Base-by-base conservation (phyloP, 2,888 invertebrate species). In the Ommatoiulus sabulosus region DNA sequence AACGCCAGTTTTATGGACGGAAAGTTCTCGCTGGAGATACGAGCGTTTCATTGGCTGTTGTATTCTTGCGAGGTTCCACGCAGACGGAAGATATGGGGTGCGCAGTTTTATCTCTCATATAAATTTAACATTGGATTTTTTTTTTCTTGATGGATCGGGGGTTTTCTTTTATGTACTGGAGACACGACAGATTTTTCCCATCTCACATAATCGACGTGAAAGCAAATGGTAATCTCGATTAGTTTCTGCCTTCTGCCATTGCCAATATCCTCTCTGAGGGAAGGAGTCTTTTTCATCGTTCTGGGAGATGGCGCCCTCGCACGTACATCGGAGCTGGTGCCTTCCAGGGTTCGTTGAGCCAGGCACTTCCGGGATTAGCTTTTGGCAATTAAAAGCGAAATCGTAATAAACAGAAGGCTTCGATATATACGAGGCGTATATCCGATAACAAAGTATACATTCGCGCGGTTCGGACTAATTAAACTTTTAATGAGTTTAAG, bases 221-320 rank as follows among this genome's bases (percentile, higher is more conserved):
- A 63, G 63, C 63, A 63, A 63, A 63, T 63, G 63, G n/a, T 63
- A 63, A 63, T 63, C 63, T n/a, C 63, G 63, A 63, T 63, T n/a
- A 63, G 63, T 63, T 63, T 52, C 17, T 63, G 63, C 7, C 63
- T 17, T 63, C 63, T n/a, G 17, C 63, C 63, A 63, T 63, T 63
- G 63, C 63, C n/a, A 20, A n/a, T 20, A 35, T 35, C 35, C 35
- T 35, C 35, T 35, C 35, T 35, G 17, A 5, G 10, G 57, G 57
- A 15, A 57, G 63, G 63, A 63, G 63, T 46, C n/a, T n/a, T n/a
- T n/a, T 35, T 2, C 35, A 35, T 35, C 35, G 35, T 35, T 35
- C 1, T 1, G 35, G 35, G 2, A 35, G 35, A 35, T 35, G 35
- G 35, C 35, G 35, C 35, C 35, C 35, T 35, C 35, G 35, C 35